These are phyloP conservation scores for Leptodirus hochenwartii DNA, from an alignment of 2,888 invertebrate species.

Conservation along the genomic window DNA sequence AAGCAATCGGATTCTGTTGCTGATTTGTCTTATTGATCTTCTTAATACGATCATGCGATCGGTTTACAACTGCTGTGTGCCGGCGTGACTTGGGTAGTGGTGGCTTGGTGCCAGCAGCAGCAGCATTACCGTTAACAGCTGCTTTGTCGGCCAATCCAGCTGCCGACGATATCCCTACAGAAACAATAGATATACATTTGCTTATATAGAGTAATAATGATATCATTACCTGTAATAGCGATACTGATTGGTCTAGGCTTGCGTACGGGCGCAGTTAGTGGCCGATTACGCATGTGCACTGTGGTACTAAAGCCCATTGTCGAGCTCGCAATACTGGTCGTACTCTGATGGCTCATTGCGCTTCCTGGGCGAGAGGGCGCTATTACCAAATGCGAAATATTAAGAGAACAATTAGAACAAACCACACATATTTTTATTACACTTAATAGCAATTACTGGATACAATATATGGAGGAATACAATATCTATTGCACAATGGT, in stretches of 20 bases:
- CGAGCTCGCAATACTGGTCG: constrained; percentile 38
- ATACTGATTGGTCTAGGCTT: constrained; percentile 68
- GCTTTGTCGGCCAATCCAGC: too few relatives aligned
- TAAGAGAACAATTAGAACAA: too few relatives aligned
- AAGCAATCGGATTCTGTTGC: constrained; percentile 12
- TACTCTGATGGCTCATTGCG: constrained; percentile 59
- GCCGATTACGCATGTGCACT: constrained; percentile 38
- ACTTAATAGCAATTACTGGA: too few relatives aligned
- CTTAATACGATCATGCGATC: constrained; percentile 15
- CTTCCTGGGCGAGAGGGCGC: constrained; percentile 71
- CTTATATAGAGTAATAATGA: too few relatives aligned
- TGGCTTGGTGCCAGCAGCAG: constrained; percentile 28
- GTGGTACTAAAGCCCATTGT: too few relatives aligned
- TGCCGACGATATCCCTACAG: too few relatives aligned
- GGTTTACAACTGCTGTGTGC: constrained; percentile 20
- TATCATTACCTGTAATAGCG: constrained; percentile 69
- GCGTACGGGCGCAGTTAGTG: constrained; percentile 40
- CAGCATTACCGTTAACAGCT: too few relatives aligned
- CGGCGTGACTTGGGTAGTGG: constrained; percentile 29
- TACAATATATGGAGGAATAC: too few relatives aligned
- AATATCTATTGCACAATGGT: too few relatives aligned
- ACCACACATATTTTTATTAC: too few relatives aligned
- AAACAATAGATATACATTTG: too few relatives aligned
- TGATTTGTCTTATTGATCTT: constrained; percentile 10
- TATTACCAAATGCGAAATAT: constrained; percentile 16